Evolutionary conservation across 2,888 invertebrate species (phyloP), one percentile per base, ranked within the genome.

Genomic region (Drosophila phalerata): DNA sequence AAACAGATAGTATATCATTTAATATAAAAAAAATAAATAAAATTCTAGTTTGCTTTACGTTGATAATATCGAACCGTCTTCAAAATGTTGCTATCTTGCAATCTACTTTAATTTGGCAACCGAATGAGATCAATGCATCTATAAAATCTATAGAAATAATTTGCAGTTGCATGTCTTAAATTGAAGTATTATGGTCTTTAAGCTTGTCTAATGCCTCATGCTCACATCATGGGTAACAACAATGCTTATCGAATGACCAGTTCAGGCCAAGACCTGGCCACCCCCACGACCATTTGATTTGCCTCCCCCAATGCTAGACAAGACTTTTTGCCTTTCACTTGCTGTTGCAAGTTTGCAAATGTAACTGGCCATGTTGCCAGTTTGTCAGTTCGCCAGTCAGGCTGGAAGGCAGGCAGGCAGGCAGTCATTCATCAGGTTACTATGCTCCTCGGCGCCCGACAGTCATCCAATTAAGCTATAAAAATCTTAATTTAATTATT

Each of bases 401-500:
- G 28, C 64, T 48, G 52, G 51, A 61, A 37, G 38, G 19, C 48
- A 51, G 30, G 58, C 56, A 37, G 38, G 19, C 48, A 51, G 30
- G 58, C 56, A 70, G 71, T 40, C 81, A 69, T 86, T 84, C 86
- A 74, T 84, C 85, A 73, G 73, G 69, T 73, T 67, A 69, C 53
- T 61, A 42, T 57, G 63, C 63, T 53, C 57, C 63, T 53, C 57
- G 61, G 34, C 78, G 61, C 61, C 78, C 84, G 83, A 73, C 85
- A 79, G 74, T 65, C 83, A 85, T 87, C 84, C 84, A 84, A 84
- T 84, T 84, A 84, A 84, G 84, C 83, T 73, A 88, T 84, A 88
- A 85, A 88, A 84, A 82, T 82, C 80, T 73, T 88, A 88, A 84
- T 85, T 88, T 88, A 84, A 84, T 85, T 84, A 85, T 85, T 87